Conservation (phyloP, 1,140 invertebrate genomes). For the Caenorhabditis remanei region DNA sequence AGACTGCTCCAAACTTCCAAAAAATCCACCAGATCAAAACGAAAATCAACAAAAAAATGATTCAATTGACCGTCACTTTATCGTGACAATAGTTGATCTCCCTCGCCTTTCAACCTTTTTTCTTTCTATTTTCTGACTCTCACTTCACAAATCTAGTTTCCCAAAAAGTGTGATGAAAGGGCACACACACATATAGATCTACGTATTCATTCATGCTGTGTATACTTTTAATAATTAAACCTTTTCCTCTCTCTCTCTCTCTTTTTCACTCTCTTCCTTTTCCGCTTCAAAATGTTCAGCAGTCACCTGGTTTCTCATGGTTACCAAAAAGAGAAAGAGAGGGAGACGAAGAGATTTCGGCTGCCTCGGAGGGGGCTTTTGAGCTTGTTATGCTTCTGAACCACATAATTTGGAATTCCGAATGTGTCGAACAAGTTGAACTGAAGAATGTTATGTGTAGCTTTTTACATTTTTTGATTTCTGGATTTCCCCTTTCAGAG, state of each 20-base stretch:
- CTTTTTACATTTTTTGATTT: no score
- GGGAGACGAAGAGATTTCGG: background rate
- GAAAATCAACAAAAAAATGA: background rate
- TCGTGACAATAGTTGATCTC: background rate
- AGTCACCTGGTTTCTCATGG: conserved; percentile 18
- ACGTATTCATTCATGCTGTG: conserved; percentile 19
- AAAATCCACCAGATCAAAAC: background rate
- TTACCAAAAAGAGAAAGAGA: background rate
- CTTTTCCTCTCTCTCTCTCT: background rate
- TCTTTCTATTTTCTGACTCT: conserved; percentile 1
- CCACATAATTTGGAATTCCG: conserved; percentile 20
- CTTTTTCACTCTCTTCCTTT: background rate
- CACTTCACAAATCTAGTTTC: conserved; percentile 23
- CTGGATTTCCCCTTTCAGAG: no score
- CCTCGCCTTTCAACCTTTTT: background rate
- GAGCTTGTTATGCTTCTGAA: conserved; percentile 14
- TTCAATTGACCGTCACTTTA: background rate
- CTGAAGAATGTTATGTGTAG: background rate
- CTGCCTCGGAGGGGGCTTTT: background rate
- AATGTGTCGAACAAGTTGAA: background rate
- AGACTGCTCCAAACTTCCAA: background rate
- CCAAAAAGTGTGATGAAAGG: background rate
- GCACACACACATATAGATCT: background rate
- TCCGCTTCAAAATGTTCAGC: conserved; percentile 3
- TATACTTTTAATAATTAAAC: conserved; percentile 29